A percentile compares a stretch with the other conserved stretches of the same genome.
Conservation (phyloP, 1,140 invertebrate genomes). For the Drosophila pandora region DNA sequence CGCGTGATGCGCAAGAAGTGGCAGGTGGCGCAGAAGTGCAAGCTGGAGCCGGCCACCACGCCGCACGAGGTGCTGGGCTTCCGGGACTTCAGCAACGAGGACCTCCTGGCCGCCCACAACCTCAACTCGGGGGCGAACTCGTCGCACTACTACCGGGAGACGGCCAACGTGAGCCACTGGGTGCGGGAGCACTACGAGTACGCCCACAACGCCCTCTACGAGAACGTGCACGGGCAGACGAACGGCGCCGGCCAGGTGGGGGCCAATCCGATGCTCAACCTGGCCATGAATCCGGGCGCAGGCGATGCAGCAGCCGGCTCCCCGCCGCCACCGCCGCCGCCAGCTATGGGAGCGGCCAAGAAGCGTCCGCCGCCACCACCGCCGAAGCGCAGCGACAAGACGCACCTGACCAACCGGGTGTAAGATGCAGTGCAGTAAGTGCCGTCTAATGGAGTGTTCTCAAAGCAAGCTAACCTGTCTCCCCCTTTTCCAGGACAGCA, state of each 20-base stretch:
- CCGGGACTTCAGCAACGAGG: constrained; percentile 86
- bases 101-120: constrained; percentile 71
- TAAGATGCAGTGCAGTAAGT: constrained; percentile 40
- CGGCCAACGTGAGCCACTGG: constrained; percentile 94
- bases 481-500: constrained; percentile 2
- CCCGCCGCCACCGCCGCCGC: constrained; percentile 44
- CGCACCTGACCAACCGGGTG: constrained; percentile 86
- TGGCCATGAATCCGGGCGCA: neutral
- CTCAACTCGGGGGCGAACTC: constrained; percentile 73
- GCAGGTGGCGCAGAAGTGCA: constrained; percentile 96
- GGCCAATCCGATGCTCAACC: neutral
- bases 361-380: constrained; percentile 90
- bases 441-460: too few relatives aligned
- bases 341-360: constrained; percentile 77
- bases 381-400: constrained; percentile 91
- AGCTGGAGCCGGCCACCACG: constrained; percentile 91
- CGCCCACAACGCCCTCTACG: constrained; percentile 80
- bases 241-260: constrained; percentile 31
- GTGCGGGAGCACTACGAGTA: constrained; percentile 94
- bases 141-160: constrained; percentile 88
- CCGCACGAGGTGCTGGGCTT: constrained; percentile 96
- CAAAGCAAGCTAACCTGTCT: constrained; percentile 1
- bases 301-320: constrained; percentile 5
- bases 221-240: constrained; percentile 77
- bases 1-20: constrained; percentile 97